Evolutionary conservation across 2,113 vertebrate species (phyloP), one percentile per base, ranked within the genome.

Genomic region (Polyodon spathula): DNA sequence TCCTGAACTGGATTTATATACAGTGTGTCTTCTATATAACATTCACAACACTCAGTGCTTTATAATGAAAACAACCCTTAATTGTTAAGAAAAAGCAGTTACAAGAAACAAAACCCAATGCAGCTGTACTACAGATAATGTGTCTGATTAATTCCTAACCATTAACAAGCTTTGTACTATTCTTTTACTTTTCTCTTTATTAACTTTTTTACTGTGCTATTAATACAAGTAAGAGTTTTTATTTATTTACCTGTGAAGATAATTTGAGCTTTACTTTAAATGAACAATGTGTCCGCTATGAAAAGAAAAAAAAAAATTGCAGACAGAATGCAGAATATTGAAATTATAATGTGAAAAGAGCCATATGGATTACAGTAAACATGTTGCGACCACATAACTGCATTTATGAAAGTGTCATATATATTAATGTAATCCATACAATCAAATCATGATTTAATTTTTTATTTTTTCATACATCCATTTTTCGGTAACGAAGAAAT

Each of bases 81-180:
- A 71, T 74, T 75, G 70, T 68, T 66, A 61, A 70, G 68, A 70
- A 73, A 73, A 73, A 78, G 44, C 71, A 65, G 76, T 76, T 75
- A 71, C 66, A 69, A 59, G 60, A 59, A 61, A 59, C 70, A 60
- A 54, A 69, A 69, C 61, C 54, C 66, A 66, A 73, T 70, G 58
- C 59, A 62, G 68, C 71, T 73, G 68, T 68, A 69, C 68, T 61
- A 65, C 72, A 68, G 76, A 75, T 83, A 83, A 81, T 79, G 74
- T 78, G 71, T 80, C 77, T 84, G 79, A 84, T 84, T 83, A 73
- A 78, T 84, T 76, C 75, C 80, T 84, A 80, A 85, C 81, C 82
- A 85, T 85, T 86, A 73, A 68, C 59, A 77, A 81, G 27, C 77
- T 74, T 81, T 78, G 76, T 74, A 60, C 64, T 73, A 64, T 71